Evolutionary conservation across 2,888 invertebrate species (phyloP).

Genomic region (Torymus auratus): DNA sequence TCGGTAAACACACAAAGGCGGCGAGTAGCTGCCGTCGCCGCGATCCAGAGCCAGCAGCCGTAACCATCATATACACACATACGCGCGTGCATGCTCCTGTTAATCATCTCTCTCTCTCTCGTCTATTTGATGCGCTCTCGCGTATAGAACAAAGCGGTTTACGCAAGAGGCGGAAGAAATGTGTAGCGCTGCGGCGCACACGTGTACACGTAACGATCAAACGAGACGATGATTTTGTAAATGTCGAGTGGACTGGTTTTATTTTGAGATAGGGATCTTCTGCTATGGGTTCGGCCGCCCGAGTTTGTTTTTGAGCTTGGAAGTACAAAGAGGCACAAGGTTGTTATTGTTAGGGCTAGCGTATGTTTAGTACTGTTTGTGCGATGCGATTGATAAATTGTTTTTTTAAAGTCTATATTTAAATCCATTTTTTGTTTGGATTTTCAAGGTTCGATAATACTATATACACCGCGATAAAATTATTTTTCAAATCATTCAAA

Average conservation of each 20-base stretch:
- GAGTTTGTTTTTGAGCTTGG: no score
- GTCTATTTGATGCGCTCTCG: not conserved
- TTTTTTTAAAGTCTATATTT: no score
- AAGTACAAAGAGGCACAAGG: no score
- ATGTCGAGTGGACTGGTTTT: not conserved
- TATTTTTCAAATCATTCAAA: not conserved
- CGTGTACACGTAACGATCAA: not conserved
- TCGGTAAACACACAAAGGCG: constrained; percentile 12
- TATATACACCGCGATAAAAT: not conserved
- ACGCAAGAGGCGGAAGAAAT: constrained; percentile 13
- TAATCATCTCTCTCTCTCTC: constrained; percentile 15
- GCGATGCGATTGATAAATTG: no score
- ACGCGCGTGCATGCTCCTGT: constrained; percentile 5
- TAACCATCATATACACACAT: not conserved
- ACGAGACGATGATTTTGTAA: constrained; percentile 4
- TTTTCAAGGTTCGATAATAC: no score
- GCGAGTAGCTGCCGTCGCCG: not conserved
- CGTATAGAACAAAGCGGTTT: constrained; percentile 12
- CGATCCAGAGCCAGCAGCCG: not conserved
- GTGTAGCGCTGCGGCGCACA: not conserved
- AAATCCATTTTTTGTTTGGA: no score
- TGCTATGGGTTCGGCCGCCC: not conserved
- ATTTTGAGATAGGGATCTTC: not conserved
- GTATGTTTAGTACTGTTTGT: no score
- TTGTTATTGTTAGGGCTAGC: no score